phyloP scores from a whole-genome alignment of 2,113 vertebrate genomes.

The Hymenochirus boettgeri region DNA sequence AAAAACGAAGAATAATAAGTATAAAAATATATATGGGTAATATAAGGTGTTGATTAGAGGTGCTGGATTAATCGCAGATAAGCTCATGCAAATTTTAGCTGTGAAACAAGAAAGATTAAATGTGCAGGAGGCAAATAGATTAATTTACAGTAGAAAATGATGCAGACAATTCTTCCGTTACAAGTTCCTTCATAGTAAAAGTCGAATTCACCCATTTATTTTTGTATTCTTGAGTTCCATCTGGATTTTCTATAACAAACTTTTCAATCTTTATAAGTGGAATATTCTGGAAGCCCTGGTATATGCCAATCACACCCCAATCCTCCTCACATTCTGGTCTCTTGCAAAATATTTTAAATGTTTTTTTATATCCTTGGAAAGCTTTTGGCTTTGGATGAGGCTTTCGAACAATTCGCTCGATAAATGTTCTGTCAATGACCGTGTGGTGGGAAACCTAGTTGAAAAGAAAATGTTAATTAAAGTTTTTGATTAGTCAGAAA shows the following conservation, averaged over 20 bases:
- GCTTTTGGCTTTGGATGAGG: constrained; percentile 18
- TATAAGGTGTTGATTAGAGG: no score
- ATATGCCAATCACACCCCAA: constrained; percentile 66
- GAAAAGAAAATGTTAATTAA: no score
- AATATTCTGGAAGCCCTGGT: constrained; percentile 58
- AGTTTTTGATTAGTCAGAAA: no score
- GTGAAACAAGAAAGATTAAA: no score
- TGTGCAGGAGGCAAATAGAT: no score
- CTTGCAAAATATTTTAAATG: constrained; percentile 61
- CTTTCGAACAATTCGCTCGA: constrained; percentile 46
- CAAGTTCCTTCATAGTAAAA: constrained; percentile 57
- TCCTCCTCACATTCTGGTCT: constrained; percentile 54
- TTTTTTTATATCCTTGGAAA: constrained; percentile 53
- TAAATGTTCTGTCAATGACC: constrained; percentile 53
- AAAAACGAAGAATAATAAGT: no score
- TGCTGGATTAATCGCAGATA: no score
- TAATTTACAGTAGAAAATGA: no score
- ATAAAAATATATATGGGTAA: no score
- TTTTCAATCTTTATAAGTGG: constrained; percentile 70
- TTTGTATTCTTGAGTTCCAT: constrained; percentile 49
- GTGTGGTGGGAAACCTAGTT: constrained; percentile 52
- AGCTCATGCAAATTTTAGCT: no score
- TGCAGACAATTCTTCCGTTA: constrained; percentile 47
- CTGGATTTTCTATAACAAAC: constrained; percentile 59
- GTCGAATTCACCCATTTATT: constrained; percentile 60